Percentiles rank a stretch among this genome's conserved stretches.
These are phyloP conservation scores for Embidobia sp. DNA, from an alignment of 2,888 invertebrate genomes.

Conservation along the genomic window DNA sequence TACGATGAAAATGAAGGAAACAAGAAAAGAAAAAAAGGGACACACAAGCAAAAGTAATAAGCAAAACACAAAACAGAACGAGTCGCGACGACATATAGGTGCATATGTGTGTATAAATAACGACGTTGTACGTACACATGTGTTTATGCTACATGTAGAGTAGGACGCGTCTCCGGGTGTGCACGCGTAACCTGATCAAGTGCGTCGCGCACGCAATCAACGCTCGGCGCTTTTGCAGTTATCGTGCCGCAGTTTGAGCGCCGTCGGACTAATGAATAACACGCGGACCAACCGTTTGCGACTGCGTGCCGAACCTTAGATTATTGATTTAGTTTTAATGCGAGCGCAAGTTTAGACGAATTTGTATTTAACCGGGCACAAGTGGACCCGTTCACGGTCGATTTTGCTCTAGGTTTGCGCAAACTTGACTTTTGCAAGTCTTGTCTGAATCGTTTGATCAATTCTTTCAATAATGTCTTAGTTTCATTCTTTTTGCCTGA, in stretches of 20 bases:
- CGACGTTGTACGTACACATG: slow-evolving; percentile 23
- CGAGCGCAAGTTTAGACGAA: slow-evolving; percentile 41
- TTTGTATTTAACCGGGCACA: slow-evolving; percentile 35
- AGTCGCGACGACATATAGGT: slow-evolving; percentile 38
- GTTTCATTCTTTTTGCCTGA: no score
- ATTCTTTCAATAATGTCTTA: no score
- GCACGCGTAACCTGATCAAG: slow-evolving; percentile 1
- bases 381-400: background rate
- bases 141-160: slow-evolving; percentile 21
- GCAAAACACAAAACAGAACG: slow-evolving; percentile 23
- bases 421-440: no score
- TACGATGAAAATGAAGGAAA: slow-evolving; percentile 11
- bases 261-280: slow-evolving; percentile 18
- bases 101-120: slow-evolving; percentile 36
- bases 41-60: slow-evolving; percentile 9
- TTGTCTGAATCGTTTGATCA: no score
- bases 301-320: slow-evolving; percentile 13
- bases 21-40: slow-evolving; percentile 7
- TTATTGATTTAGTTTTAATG: slow-evolving; percentile 44
- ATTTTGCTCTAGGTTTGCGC: no score
- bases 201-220: slow-evolving; percentile 16
- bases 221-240: slow-evolving; percentile 35
- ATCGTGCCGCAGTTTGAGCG: slow-evolving; percentile 43
- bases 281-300: slow-evolving; percentile 5
- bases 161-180: slow-evolving; percentile 23